These are phyloP conservation scores for Sebastes hubbsi DNA, from an alignment of 2,797 vertebrate genomes.

Conservation along the genomic window DNA sequence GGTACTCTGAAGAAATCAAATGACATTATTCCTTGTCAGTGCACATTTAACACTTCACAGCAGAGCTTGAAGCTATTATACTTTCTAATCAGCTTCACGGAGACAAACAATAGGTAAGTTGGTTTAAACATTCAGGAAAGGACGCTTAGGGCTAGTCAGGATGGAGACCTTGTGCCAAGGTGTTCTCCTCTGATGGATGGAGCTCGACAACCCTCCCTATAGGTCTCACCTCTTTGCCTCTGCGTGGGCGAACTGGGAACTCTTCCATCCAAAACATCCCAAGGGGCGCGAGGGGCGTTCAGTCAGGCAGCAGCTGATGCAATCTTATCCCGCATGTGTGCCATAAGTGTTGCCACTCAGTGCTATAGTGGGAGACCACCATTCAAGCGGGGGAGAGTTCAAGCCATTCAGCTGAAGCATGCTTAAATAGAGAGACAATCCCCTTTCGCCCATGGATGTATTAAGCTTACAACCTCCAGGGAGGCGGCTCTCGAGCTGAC, in stretches of 20 bases:
- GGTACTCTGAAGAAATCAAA: constrained; percentile 54
- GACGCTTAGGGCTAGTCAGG: neutral
- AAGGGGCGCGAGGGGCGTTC: constrained; percentile 27
- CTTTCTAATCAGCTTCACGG: constrained; percentile 29
- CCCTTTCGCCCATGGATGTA: neutral
- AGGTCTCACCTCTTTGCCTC: constrained; percentile 8
- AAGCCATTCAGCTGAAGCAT: constrained; percentile 22
- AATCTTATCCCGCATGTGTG: constrained; percentile 43
- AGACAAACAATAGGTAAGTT: neutral
- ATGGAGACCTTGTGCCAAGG: constrained; percentile 8
- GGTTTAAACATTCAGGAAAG: neutral
- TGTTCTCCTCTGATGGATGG: constrained; percentile 39
- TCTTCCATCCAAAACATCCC: constrained; percentile 21
- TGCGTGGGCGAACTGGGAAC: constrained; percentile 22
- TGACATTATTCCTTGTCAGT: constrained; percentile 61
- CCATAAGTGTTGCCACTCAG: constrained; percentile 15
- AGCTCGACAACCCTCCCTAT: constrained; percentile 12
- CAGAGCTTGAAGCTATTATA: constrained; percentile 32
- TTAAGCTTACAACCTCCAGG: constrained; percentile 11
- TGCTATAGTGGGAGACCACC: neutral
- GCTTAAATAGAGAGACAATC: constrained; percentile 4
- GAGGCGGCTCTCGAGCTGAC: constrained; percentile 13
- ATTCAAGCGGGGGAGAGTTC: constrained; percentile 1
- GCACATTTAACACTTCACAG: constrained; percentile 51
- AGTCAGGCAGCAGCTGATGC: constrained; percentile 59